Evolutionary conservation across 2,113 vertebrate genomes (phyloP).

Genomic region (Osmerus eperlanus): DNA sequence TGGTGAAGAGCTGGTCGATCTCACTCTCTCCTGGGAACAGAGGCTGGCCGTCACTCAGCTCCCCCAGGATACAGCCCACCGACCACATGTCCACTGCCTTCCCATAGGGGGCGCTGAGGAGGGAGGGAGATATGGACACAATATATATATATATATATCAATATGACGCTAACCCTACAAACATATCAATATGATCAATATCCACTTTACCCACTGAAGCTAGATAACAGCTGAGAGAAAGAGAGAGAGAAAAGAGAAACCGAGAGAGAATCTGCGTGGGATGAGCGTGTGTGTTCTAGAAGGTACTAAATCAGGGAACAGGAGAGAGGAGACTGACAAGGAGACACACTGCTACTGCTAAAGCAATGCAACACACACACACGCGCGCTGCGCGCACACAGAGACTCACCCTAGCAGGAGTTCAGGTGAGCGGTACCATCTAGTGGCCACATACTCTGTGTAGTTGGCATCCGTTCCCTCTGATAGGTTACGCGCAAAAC

Average conservation of each 20-base stretch:
- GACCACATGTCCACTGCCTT: slow-evolving; percentile 99
- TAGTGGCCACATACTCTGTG: slow-evolving; percentile 96
- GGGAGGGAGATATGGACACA: not conserved
- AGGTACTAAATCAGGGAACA: slow-evolving; percentile 69
- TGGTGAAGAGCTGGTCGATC: slow-evolving; percentile 98
- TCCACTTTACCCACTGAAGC: too few species aligned
- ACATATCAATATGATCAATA: too few species aligned
- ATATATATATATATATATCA: too few species aligned
- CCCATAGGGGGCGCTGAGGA: slow-evolving; percentile 90
- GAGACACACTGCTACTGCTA: not conserved
- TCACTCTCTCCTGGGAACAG: slow-evolving; percentile 98
- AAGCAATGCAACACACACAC: slow-evolving; percentile 5
- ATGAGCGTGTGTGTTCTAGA: slow-evolving; percentile 64
- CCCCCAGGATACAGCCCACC: slow-evolving; percentile 96
- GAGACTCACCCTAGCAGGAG: slow-evolving; percentile 89
- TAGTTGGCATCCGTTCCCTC: slow-evolving; percentile 99
- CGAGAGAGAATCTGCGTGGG: slow-evolving; percentile 72
- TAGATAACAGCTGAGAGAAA: too few species aligned
- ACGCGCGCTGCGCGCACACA: slow-evolving; percentile 16
- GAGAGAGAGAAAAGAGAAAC: not conserved
- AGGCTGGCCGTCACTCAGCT: slow-evolving; percentile 96
- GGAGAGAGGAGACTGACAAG: slow-evolving; percentile 28
- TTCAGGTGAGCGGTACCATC: slow-evolving; percentile 98
- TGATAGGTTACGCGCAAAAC: slow-evolving; percentile 96
- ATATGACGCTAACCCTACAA: too few species aligned